Conservation (phyloP, 2,797 vertebrate species). For the Catostomus latipinnis region DNA sequence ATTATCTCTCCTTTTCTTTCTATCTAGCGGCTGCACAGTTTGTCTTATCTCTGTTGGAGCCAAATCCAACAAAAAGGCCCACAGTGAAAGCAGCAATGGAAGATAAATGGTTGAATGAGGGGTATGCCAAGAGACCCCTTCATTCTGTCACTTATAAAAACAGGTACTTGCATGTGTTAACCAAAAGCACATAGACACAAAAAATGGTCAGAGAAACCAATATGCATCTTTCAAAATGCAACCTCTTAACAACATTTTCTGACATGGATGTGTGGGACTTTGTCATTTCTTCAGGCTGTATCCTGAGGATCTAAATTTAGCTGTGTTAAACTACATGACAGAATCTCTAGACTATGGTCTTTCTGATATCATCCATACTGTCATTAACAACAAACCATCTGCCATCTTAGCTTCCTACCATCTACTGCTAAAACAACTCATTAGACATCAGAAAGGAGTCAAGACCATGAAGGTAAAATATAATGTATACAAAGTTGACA, state of each 20-base stretch:
- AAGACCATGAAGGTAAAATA: slow-evolving; percentile 76
- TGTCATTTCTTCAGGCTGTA: slow-evolving; percentile 70
- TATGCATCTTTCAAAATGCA: slow-evolving; percentile 1
- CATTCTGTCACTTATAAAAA: slow-evolving; percentile 67
- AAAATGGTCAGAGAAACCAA: too few relatives aligned
- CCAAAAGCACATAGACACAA: too few relatives aligned
- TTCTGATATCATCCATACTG: slow-evolving; percentile 77
- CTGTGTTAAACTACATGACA: slow-evolving; percentile 81
- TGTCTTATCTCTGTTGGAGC: slow-evolving; percentile 83
- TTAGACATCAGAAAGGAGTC: slow-evolving; percentile 74
- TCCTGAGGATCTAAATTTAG: slow-evolving; percentile 78
- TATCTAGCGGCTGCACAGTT: slow-evolving; percentile 78
- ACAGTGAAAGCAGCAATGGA: slow-evolving; percentile 81
- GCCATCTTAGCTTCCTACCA: slow-evolving; percentile 84
- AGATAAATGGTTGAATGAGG: slow-evolving; percentile 83
- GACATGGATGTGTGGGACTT: slow-evolving; percentile 8
- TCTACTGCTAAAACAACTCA: slow-evolving; percentile 82
- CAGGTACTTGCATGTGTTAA: slow-evolving; percentile 42
- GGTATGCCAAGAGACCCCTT: slow-evolving; percentile 75
- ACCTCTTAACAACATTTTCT: slow-evolving; percentile 18
- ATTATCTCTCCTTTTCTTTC: background rate
- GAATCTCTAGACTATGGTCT: slow-evolving; percentile 76
- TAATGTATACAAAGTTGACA: background rate
- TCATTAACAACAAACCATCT: slow-evolving; percentile 83
- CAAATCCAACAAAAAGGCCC: slow-evolving; percentile 81